Percentiles rank a stretch among this genome's conserved stretches.
These are phyloP conservation scores for Bungarus multicinctus DNA, from an alignment of 2,113 vertebrate genomes.

Conservation along the genomic window DNA sequence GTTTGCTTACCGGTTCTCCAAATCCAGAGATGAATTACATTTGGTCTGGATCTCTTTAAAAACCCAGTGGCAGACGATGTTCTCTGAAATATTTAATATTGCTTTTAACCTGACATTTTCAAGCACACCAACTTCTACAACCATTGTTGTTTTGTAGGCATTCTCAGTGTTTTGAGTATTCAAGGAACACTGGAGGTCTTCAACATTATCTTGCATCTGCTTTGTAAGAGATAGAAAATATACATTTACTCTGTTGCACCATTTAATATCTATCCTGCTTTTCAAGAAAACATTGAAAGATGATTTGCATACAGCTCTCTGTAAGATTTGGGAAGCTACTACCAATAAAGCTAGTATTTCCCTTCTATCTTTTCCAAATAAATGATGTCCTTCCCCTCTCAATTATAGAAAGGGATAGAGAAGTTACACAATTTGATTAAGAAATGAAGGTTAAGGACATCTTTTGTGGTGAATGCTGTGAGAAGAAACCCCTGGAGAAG, in stretches of 20 bases:
- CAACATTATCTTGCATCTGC: slow-evolving; percentile 37
- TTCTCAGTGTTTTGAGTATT: slow-evolving; percentile 43
- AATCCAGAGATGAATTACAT: slow-evolving; percentile 47
- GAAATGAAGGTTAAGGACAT: neutral
- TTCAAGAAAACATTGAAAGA: neutral
- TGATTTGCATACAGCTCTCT: neutral
- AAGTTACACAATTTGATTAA: neutral
- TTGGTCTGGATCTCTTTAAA: slow-evolving; percentile 41
- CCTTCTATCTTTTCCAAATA: neutral
- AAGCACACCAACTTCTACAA: slow-evolving; percentile 58
- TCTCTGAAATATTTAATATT: slow-evolving; percentile 55
- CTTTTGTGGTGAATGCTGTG: neutral
- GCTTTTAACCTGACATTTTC: slow-evolving; percentile 57
- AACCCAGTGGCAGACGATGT: slow-evolving; percentile 55
- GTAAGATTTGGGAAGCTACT: neutral
- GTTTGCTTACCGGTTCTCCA: slow-evolving; percentile 49
- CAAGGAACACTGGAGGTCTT: slow-evolving; percentile 56
- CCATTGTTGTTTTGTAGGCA: slow-evolving; percentile 45
- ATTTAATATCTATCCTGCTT: neutral
- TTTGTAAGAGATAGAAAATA: slow-evolving; percentile 11
- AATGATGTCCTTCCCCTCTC: neutral
- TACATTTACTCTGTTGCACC: neutral
- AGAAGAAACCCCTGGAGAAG: neutral
- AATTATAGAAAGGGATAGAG: neutral
- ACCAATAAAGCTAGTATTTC: neutral